Evolutionary conservation across 1,140 invertebrate genomes (phyloP), one percentile per base, ranked within the genome.

Genomic region (Danaus plexippus): DNA sequence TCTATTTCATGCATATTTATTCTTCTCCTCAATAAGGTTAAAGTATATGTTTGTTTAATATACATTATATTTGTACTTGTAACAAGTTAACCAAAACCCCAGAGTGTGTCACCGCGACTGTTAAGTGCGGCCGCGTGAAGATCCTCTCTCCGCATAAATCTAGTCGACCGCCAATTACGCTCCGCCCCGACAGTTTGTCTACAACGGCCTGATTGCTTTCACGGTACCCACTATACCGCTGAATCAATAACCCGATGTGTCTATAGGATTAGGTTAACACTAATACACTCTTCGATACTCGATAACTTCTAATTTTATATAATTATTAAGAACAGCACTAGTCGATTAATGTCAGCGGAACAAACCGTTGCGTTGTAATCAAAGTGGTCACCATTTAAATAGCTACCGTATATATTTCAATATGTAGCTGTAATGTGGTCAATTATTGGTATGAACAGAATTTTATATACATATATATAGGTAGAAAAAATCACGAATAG

Each of bases 121-220:
- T 32, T 32, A 73, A 61, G 59, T 69, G 49, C 68, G 67, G 48
- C 72, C 69, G 65, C 69, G 69, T 75, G 75, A 76, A 75, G 74
- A 75, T 62, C 71, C 75, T 67, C 62, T 66, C 71, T 63, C 77
- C 77, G 81, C 80, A 86, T 86, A 86, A 86, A 86, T 86, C 83
- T 86, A 72, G 22, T 69, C 74, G 78, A 85, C 83, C 83, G 80
- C 81, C 81, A 86, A 86, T 86, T 86, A 86, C 79, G 75, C 73
- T 57, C 69, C 73, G 65, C 74, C 73, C 73, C 81, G 78, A 82
- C 80, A 86, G 77, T 86, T 84, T 84, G 80, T 86, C 78, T 83
- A 77, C 78, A 66, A 69, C 71, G 71, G 72, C 75, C 73, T 76
- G 75, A 79, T 81, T 83, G 80, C 79, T 82, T 73, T 66, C 73